Evolutionary conservation across 2,797 vertebrate species (phyloP), one percentile per base, ranked within the genome.

Genomic region (Hemitrygon akajei): DNA sequence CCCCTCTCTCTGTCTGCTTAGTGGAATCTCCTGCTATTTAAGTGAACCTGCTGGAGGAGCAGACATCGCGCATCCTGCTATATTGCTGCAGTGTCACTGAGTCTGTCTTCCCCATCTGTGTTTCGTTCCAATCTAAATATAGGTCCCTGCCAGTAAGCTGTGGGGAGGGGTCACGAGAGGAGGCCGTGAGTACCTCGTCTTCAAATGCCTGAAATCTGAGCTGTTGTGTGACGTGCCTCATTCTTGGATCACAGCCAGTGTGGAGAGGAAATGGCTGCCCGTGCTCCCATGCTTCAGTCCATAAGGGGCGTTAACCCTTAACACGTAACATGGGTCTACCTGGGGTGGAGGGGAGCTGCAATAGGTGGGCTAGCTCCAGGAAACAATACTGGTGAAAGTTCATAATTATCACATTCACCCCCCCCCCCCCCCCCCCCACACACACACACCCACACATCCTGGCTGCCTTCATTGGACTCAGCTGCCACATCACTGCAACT

Each of bases 41-140:
- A 6, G 84, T 63, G 60, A 87, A 87, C 56, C 84, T 30, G 60
- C 60, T 34, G 14, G 60, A 22, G n/a, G 16, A 37, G 7, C 86
- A 89, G 86, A 16, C 37, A 34, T n/a, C 10, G 82, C 4, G 71
- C n/a, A 69, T 89, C n/a, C 2, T n/a, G 18, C 60, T 89, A 89
- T n/a, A 89, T 89, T 89, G 60, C 86, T n/a, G 30, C 27, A 69
- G n/a, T 89, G 86, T 63, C 60, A 20, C 22, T 37, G 60, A 89
- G 20, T 34, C 86, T 69, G 34, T 89, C 56, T 7, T 87, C 56
- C n/a, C 58, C 58, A 87, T 56, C 60, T 14, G 14, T 58, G 60
- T 87, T 87, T 89, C 66, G 60, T 89, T 69, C 86, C 60, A 89
- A 89, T 63, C 63, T 89, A 89, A 69, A 89, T 89, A 89, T 89